phyloP scores from a whole-genome alignment of 64 coral and sea anemone species.

The Montipora cactus region DNA sequence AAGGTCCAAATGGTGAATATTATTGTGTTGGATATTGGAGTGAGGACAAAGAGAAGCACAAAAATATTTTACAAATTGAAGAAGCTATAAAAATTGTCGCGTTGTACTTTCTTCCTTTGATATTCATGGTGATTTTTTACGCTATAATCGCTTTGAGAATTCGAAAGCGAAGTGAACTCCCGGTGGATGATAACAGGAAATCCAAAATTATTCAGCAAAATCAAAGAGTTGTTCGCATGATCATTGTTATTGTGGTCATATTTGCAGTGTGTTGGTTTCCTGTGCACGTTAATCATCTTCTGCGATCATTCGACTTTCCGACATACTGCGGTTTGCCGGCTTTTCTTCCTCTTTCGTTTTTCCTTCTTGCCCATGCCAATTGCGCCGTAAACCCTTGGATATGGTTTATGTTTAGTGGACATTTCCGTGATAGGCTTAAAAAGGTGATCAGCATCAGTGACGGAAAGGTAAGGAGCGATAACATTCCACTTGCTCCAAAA shows the following conservation, averaged over 20 bases:
- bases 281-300: conserved; percentile 75
- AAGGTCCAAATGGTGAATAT: conserved; percentile 1
- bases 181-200: background rate
- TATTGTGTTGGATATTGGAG: conserved; percentile 40
- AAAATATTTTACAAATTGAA: background rate
- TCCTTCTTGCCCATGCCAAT: conserved; percentile 61
- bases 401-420: conserved; percentile 61
- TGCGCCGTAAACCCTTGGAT: conserved; percentile 63
- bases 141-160: conserved; percentile 44
- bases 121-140: conserved; percentile 62
- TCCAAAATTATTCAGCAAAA: conserved; percentile 54
- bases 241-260: conserved; percentile 60
- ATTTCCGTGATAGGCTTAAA: conserved; percentile 41
- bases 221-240: conserved; percentile 61
- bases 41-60: background rate
- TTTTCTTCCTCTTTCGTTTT: conserved; percentile 47
- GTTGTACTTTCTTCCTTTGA: conserved; percentile 48
- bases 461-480: background rate
- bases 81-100: conserved; percentile 36
- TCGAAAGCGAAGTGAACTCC: conserved; percentile 23
- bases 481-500: background rate
- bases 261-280: conserved; percentile 77
- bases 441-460: background rate
- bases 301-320: conserved; percentile 40
- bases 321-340: conserved; percentile 47